Conservation (phyloP, 2,797 vertebrate species). For the Amniataba percoides region DNA sequence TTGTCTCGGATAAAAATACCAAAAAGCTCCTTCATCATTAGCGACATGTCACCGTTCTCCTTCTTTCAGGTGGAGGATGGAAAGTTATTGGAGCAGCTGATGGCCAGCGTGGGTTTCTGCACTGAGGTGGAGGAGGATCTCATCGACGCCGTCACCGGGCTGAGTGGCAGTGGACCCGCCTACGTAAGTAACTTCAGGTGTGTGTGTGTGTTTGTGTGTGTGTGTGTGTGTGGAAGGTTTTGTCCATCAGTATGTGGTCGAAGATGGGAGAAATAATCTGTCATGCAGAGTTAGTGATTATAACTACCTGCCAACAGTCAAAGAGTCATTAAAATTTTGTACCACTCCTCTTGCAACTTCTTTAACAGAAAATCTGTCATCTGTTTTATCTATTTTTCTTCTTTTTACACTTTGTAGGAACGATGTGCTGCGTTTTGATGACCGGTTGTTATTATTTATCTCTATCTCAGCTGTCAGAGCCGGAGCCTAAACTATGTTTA, state of each 20-base stretch:
- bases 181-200: slow-evolving; percentile 85
- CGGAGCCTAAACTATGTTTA: neutral
- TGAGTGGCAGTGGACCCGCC: slow-evolving; percentile 96
- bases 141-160: slow-evolving; percentile 93
- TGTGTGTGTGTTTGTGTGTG: neutral
- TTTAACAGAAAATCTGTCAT: neutral
- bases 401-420: neutral
- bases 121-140: slow-evolving; percentile 96
- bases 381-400: neutral
- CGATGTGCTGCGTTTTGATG: slow-evolving; percentile 5
- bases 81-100: slow-evolving; percentile 92
- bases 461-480: slow-evolving; percentile 21
- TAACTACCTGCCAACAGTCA: neutral
- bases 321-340: neutral
- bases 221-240: neutral
- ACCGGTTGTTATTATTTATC: slow-evolving; percentile 10
- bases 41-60: neutral
- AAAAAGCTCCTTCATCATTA: neutral
- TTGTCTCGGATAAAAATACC: neutral
- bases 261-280: neutral
- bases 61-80: slow-evolving; percentile 88
- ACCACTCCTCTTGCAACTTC: neutral
- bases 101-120: slow-evolving; percentile 95
- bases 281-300: neutral
- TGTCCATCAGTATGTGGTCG: neutral